phyloP scores from a whole-genome alignment of 2,888 invertebrate species.

The Drosophila neonasuta region DNA sequence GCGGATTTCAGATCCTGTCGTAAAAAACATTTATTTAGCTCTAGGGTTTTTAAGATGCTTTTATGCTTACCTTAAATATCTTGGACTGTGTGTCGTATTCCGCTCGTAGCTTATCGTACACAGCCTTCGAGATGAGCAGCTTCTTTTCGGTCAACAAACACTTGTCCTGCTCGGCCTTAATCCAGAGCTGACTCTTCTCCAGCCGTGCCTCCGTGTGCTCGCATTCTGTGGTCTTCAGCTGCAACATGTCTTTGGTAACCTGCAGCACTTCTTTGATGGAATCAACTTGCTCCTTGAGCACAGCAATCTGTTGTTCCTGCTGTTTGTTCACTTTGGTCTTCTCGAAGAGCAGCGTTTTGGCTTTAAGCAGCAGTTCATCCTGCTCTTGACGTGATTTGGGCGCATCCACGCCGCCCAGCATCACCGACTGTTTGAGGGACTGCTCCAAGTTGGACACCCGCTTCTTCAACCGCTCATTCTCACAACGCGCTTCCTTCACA shows the following conservation, averaged over 20 bases:
- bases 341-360: slow-evolving; percentile 88
- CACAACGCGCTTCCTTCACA: slow-evolving; percentile 71
- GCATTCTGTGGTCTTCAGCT: slow-evolving; percentile 90
- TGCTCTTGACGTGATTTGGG: slow-evolving; percentile 81
- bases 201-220: slow-evolving; percentile 86
- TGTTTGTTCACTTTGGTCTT: slow-evolving; percentile 90
- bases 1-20: slow-evolving; percentile 85
- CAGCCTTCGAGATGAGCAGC: slow-evolving; percentile 87
- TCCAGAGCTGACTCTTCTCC: slow-evolving; percentile 86
- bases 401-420: slow-evolving; percentile 79
- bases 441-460: slow-evolving; percentile 79
- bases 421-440: slow-evolving; percentile 80
- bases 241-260: slow-evolving; percentile 90
- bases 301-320: slow-evolving; percentile 90
- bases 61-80: slow-evolving; percentile 85
- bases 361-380: slow-evolving; percentile 84
- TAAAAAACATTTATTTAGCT: not conserved
- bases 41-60: not conserved
- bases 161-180: slow-evolving; percentile 88
- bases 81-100: slow-evolving; percentile 91
- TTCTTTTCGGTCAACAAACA: slow-evolving; percentile 87
- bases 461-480: slow-evolving; percentile 80
- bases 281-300: slow-evolving; percentile 85
- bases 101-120: slow-evolving; percentile 89
- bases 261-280: slow-evolving; percentile 91